Conservation (phyloP, 2,113 vertebrate genomes). For the Camelus bactrianus region DNA sequence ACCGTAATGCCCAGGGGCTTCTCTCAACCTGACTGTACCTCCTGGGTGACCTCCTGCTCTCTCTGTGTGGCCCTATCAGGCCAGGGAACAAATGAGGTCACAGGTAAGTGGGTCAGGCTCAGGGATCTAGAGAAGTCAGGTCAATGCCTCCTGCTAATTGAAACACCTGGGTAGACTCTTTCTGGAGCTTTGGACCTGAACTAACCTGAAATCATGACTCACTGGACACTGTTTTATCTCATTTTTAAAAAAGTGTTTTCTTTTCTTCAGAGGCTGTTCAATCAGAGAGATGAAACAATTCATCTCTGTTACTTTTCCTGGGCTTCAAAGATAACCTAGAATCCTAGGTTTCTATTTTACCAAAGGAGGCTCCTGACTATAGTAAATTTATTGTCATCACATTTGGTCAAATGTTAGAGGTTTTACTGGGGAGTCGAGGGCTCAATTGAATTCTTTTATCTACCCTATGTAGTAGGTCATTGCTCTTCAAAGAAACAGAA, state of each 20-base stretch:
- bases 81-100: not conserved
- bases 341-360: conserved; percentile 41
- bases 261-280: conserved; percentile 45
- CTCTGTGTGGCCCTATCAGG: not conserved
- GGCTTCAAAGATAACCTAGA: conserved; percentile 55
- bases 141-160: not conserved
- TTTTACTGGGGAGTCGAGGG: not conserved
- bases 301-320: conserved; percentile 64
- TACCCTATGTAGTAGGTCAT: not conserved
- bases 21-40: not conserved
- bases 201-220: conserved; percentile 53
- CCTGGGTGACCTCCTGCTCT: not conserved
- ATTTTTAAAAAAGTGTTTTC: conserved; percentile 54
- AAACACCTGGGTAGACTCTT: not conserved
- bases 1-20: not conserved
- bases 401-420: conserved; percentile 50
- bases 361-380: conserved; percentile 21
- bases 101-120: not conserved
- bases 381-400: conserved; percentile 36
- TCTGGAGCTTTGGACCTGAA: not conserved
- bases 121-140: not conserved
- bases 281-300: conserved; percentile 58
- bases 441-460: not conserved
- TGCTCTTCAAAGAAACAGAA: conserved; percentile 14
- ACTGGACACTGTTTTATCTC: conserved; percentile 44